These are phyloP conservation scores for Lontra canadensis DNA, from an alignment of 2,113 vertebrate species.

Conservation along the genomic window DNA sequence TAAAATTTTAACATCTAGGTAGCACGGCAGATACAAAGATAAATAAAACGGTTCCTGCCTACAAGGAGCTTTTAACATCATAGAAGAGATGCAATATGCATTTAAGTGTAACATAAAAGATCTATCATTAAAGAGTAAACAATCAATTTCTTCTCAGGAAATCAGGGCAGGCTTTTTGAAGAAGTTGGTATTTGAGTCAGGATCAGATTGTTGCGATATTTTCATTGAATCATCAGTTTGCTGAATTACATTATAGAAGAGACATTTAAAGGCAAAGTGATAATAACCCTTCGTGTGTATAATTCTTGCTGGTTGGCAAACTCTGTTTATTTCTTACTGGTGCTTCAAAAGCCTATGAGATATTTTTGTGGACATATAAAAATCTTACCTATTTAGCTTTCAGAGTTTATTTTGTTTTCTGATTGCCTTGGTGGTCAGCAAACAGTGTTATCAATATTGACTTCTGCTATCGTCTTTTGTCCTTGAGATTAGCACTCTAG, in stretches of 20 bases:
- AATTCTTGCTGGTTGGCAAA: slow-evolving; percentile 19
- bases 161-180: slow-evolving; percentile 19
- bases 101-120: slow-evolving; percentile 11
- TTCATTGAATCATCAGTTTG: neutral
- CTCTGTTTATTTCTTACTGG: slow-evolving; percentile 6
- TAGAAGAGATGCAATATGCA: neutral
- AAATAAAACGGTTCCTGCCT: slow-evolving; percentile 32
- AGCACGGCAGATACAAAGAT: neutral
- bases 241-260: slow-evolving; percentile 19
- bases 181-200: slow-evolving; percentile 8
- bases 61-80: slow-evolving; percentile 45
- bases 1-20: slow-evolving; percentile 21
- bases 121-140: neutral
- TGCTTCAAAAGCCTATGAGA: slow-evolving; percentile 19
- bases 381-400: neutral
- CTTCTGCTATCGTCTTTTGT: slow-evolving; percentile 54
- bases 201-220: neutral
- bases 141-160: slow-evolving; percentile 18
- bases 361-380: slow-evolving; percentile 10
- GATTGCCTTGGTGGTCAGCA: slow-evolving; percentile 38
- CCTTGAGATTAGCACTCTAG: slow-evolving; percentile 52
- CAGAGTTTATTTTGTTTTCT: slow-evolving; percentile 51
- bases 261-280: slow-evolving; percentile 37
- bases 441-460: slow-evolving; percentile 57
- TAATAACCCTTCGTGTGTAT: neutral